Conservation (phyloP, 2,888 invertebrate genomes). For the Rhogogaster chlorosoma region DNA sequence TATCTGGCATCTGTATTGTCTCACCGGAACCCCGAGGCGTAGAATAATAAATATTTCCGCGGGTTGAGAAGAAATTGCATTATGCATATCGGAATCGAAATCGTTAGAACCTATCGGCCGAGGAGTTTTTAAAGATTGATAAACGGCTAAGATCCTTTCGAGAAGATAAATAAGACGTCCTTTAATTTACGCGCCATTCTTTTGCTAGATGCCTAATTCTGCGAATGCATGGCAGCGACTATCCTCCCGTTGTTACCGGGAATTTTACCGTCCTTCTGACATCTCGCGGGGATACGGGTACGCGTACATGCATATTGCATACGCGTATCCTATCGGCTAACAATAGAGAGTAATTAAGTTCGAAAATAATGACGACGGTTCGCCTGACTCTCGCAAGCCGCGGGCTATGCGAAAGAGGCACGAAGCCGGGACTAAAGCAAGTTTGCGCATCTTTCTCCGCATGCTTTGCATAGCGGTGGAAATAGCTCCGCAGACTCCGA, state of each 20-base stretch:
- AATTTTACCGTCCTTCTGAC: not conserved
- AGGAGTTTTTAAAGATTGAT: not conserved
- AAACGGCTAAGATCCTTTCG: not conserved
- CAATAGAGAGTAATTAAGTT: constrained; percentile 40
- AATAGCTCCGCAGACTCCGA: constrained; percentile 59
- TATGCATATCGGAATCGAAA: constrained; percentile 4
- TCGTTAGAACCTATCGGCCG: not conserved
- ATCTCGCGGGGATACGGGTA: not conserved
- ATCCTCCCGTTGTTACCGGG: not conserved
- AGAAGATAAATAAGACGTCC: not conserved
- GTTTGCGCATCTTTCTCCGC: constrained; percentile 47
- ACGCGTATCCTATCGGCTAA: not conserved
- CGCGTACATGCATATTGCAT: not conserved
- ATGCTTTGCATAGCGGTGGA: constrained; percentile 60
- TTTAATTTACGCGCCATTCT: not conserved
- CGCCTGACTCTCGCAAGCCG: not conserved
- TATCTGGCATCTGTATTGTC: constrained; percentile 3
- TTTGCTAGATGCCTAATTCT: not conserved
- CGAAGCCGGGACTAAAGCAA: not conserved
- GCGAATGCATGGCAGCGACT: not conserved
- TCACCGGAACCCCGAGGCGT: not conserved
- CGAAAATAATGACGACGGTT: constrained; percentile 7
- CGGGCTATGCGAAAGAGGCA: not conserved
- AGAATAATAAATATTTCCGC: not conserved
- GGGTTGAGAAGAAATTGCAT: not conserved